phyloP scores from a whole-genome alignment of 2,113 vertebrate genomes.

The Conger conger region DNA sequence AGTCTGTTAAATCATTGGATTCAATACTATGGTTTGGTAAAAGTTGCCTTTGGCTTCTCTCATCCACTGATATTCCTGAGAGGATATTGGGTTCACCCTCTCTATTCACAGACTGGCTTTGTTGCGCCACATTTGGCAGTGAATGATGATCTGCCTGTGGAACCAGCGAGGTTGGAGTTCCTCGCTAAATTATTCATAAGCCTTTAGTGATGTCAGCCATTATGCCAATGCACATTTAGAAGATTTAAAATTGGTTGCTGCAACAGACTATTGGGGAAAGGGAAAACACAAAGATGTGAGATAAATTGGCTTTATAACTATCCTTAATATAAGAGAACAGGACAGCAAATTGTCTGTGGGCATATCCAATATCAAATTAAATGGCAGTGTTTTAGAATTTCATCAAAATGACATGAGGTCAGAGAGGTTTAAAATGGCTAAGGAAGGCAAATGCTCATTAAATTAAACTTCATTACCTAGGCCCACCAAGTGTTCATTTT shows the following conservation, averaged over 20 bases:
- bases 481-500: slow-evolving; percentile 2
- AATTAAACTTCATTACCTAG: slow-evolving; percentile 18
- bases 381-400: slow-evolving; percentile 19
- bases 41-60: background rate
- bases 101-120: background rate
- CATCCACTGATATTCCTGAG: background rate
- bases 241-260: background rate
- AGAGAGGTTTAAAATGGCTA: slow-evolving; percentile 8
- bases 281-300: background rate
- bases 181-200: background rate
- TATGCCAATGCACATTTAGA: background rate
- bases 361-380: slow-evolving; percentile 20
- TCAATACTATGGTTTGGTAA: background rate
- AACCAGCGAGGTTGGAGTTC: background rate
- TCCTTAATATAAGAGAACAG: background rate
- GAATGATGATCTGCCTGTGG: background rate
- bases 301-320: background rate
- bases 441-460: slow-evolving; percentile 18
- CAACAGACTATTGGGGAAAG: background rate
- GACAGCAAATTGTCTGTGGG: background rate
- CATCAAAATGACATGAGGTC: slow-evolving; percentile 21
- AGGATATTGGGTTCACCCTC: background rate
- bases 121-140: background rate
- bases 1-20: background rate
- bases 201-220: background rate